Base-by-base conservation (phyloP, 2,113 vertebrate species). In the Tachysurus vachellii region DNA sequence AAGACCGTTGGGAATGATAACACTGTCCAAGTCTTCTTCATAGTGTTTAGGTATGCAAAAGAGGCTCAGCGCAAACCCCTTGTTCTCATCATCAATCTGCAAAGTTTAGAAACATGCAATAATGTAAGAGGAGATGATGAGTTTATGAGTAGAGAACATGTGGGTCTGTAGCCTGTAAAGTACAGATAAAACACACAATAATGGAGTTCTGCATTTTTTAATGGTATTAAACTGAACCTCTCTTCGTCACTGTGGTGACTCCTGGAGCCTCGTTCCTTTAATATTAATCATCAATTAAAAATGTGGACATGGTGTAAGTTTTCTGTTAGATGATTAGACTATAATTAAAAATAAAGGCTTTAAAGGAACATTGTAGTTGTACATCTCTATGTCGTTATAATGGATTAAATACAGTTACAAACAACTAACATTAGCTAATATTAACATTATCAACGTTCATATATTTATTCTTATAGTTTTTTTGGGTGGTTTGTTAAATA, bases 1-100 rank as follows among this genome's bases (percentile, higher is more conserved):
- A 85, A 96, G 95, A 61, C 96, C 96, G 56, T 96, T 96, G 54
- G 95, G 96, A 93, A 96, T 96, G 88, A 96, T 94, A 81, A 97
- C 94, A 88, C 91, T 94, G 64, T 97, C 95, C 91, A 96, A 88
- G 82, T 96, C 95, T 54, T 95, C 94, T 88, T 95, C 94, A 11
- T 95, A 95, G 92, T 96, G 95, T 89, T 94, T 95, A 77, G 95
- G 96, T 73, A 97, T 91, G 53, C 95, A 96, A 89, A 97, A 95
- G 0, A 96, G 93, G 59, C 95, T 94, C 91, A 95, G 93, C 0
- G 95, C 95, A n/a, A 95, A 92, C 61, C 94, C 94, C 3, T 91
- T 93, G 80, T 95, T 93, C 64, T 96, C 94, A 73, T 96, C 94
- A 1, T 94, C 89, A 47, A 96, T 95, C 95, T 96, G 91, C 10